Percentiles rank a stretch among this genome's conserved stretches.
Conservation (phyloP, 2,113 vertebrate species). For the Tetrao urogallus region DNA sequence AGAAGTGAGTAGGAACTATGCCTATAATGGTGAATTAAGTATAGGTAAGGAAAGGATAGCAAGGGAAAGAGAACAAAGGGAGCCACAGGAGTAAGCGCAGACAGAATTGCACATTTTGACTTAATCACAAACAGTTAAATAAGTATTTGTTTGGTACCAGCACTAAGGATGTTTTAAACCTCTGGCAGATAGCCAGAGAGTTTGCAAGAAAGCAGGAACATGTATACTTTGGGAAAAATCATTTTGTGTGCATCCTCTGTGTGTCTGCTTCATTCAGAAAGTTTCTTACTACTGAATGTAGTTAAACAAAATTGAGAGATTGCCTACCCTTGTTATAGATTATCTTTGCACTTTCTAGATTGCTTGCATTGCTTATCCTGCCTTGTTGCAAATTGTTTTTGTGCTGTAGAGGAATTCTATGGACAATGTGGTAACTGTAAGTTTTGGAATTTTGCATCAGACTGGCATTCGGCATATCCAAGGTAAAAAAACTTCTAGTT, state of each 20-base stretch:
- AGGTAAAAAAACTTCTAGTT: background rate
- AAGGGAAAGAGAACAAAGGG: background rate
- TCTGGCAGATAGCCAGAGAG: background rate
- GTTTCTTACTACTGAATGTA: background rate
- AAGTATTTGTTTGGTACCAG: background rate
- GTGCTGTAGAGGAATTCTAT: background rate
- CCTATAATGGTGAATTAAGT: background rate
- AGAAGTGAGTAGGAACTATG: background rate
- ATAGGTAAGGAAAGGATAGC: background rate
- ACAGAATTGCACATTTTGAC: background rate
- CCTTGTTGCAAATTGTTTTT: background rate
- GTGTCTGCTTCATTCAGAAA: background rate
- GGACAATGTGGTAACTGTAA: background rate
- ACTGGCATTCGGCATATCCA: background rate
- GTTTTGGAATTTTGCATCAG: background rate
- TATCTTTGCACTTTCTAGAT: background rate
- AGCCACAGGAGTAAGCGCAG: accelerated
- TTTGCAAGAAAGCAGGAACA: background rate
- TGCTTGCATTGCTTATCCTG: background rate
- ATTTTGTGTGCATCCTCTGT: background rate
- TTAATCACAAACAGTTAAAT: background rate
- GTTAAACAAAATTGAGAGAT: background rate
- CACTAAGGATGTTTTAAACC: background rate
- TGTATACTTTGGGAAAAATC: background rate
- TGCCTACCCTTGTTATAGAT: background rate